Evolutionary conservation across 2,113 vertebrate species (phyloP).

Genomic region (Silurus meridionalis): DNA sequence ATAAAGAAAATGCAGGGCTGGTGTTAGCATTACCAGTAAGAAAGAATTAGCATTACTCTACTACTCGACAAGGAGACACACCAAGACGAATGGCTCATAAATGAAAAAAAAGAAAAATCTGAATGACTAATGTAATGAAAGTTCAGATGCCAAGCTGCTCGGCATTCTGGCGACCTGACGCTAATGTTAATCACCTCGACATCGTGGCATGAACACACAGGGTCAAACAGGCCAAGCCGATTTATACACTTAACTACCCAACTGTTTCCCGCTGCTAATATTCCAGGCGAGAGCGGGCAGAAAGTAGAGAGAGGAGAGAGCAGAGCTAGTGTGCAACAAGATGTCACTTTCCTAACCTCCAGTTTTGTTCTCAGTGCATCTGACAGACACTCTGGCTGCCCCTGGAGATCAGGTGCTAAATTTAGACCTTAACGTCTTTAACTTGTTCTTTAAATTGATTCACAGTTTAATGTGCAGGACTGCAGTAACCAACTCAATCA

Average conservation of each 20-base stretch:
- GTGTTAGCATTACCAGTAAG: not conserved
- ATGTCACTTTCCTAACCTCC: constrained; percentile 61
- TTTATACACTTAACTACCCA: constrained; percentile 25
- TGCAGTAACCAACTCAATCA: not conserved
- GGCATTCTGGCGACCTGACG: not conserved
- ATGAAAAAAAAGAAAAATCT: not conserved
- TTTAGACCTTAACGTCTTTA: constrained; percentile 52
- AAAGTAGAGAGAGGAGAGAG: not conserved
- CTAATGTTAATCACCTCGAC: constrained; percentile 46
- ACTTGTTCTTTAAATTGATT: constrained; percentile 41
- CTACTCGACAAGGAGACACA: not conserved
- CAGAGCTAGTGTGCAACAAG: constrained; percentile 41
- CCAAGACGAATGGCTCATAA: not conserved
- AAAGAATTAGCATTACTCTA: not conserved
- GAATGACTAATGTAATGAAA: constrained; percentile 12
- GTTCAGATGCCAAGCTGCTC: not conserved
- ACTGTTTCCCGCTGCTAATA: constrained; percentile 31
- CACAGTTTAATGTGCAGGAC: not conserved
- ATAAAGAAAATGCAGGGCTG: not conserved
- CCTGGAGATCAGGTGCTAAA: constrained; percentile 57
- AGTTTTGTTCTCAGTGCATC: constrained; percentile 61
- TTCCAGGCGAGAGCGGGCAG: constrained; percentile 27
- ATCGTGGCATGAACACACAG: constrained; percentile 44
- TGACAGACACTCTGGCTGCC: constrained; percentile 60
- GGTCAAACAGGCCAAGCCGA: constrained; percentile 22